These are phyloP conservation scores for Acinonyx jubatus DNA, from an alignment of 2,113 vertebrate genomes.

Conservation along the genomic window DNA sequence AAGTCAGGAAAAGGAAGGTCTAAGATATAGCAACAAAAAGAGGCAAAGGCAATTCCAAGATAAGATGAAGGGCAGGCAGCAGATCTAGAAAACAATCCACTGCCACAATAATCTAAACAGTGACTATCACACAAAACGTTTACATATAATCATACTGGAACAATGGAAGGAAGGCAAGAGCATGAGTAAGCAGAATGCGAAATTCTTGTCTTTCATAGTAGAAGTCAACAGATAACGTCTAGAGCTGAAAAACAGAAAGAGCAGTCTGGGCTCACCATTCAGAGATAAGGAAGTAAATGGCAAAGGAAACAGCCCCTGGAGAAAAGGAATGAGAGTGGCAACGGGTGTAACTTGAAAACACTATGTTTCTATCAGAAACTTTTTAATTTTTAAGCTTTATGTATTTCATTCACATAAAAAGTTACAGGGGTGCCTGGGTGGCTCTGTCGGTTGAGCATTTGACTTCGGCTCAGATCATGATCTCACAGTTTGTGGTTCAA, in stretches of 20 bases:
- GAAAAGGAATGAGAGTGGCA: background rate
- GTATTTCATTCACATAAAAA: background rate
- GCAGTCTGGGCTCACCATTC: background rate
- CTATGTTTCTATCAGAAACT: background rate
- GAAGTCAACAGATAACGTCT: background rate
- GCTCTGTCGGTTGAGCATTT: too few relatives aligned
- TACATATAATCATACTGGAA: background rate
- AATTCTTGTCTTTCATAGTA: background rate
- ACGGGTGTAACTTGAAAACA: background rate
- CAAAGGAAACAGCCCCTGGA: background rate
- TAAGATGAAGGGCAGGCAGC: background rate
- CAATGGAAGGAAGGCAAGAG: background rate
- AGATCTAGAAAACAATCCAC: background rate
- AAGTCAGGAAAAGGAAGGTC: background rate
- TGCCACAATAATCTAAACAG: background rate
- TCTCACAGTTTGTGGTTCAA: too few relatives aligned
- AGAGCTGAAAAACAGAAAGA: background rate
- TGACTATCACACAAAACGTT: background rate
- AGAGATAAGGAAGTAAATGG: background rate
- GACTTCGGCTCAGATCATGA: too few relatives aligned
- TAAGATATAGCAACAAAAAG: background rate
- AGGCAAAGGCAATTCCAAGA: background rate
- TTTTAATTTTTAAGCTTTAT: background rate
- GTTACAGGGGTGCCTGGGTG: background rate
- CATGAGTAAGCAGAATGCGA: background rate